phyloP scores from a whole-genome alignment of 2,888 invertebrate genomes.

The Rhamphomyia laevipes region DNA sequence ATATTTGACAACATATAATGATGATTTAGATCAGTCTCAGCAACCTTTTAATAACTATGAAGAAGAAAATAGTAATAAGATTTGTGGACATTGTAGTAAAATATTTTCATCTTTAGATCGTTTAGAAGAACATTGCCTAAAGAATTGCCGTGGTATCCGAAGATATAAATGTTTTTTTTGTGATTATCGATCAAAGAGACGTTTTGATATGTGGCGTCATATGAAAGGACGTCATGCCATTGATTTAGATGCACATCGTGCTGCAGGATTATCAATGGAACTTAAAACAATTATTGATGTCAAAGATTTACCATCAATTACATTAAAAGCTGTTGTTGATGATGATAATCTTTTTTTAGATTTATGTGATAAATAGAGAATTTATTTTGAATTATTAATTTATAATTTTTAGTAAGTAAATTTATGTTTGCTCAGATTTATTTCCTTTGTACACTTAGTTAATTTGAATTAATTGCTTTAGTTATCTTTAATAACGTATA shows the following conservation, averaged over 20 bases:
- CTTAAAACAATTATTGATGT: conserved; percentile 10
- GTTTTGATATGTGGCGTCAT: conserved; percentile 14
- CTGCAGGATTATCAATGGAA: conserved; percentile 10
- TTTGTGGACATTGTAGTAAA: conserved; percentile 12
- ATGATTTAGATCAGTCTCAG: too few species aligned
- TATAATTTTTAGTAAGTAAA: too few species aligned
- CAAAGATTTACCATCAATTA: conserved; percentile 6
- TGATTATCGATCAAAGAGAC: conserved; percentile 13
- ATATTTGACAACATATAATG: too few species aligned
- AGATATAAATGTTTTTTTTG: conserved; percentile 15
- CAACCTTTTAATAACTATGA: too few species aligned
- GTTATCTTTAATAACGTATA: too few species aligned
- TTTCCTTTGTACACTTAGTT: too few species aligned
- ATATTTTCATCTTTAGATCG: conserved; percentile 8
- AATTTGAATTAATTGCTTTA: too few species aligned
- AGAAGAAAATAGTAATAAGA: neutral
- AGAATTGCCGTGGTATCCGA: conserved; percentile 12
- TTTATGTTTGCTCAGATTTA: too few species aligned
- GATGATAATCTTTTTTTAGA: too few species aligned
- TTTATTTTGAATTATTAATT: neutral
- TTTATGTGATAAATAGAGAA: neutral
- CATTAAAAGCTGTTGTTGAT: too few species aligned
- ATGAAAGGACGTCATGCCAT: conserved; percentile 12
- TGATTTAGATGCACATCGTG: conserved; percentile 2
- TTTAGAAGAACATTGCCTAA: conserved; percentile 11